Percentiles rank a stretch among this genome's conserved stretches.
Evolutionary conservation across 2,113 vertebrate genomes (phyloP).

Genomic region (Sylvilagus bachmani): DNA sequence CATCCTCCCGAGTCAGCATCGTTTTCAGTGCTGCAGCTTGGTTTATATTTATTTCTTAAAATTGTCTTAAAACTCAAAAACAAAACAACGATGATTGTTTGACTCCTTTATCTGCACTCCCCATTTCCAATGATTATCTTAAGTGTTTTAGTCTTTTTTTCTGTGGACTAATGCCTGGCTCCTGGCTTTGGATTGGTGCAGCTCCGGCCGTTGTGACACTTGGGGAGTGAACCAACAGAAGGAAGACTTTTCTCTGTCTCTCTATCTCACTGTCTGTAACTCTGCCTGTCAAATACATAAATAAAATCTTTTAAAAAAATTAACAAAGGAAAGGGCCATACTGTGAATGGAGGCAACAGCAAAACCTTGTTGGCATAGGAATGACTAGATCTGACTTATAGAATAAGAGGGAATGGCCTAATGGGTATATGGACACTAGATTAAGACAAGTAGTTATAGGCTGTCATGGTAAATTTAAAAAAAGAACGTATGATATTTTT

Average conservation of each 20-base stretch:
- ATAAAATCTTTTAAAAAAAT: not conserved
- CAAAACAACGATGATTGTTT: not conserved
- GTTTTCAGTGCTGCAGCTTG: not conserved
- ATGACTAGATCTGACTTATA: not conserved
- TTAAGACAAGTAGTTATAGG: not conserved
- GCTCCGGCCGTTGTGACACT: too few relatives aligned
- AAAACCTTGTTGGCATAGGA: slow-evolving; percentile 1
- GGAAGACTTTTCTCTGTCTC: too few relatives aligned
- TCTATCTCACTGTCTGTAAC: too few relatives aligned
- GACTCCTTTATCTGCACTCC: not conserved
- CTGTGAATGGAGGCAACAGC: not conserved
- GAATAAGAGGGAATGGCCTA: not conserved
- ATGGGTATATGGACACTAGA: not conserved
- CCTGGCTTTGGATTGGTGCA: too few relatives aligned
- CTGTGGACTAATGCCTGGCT: not conserved
- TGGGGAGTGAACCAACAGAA: too few relatives aligned
- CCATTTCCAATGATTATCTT: not conserved
- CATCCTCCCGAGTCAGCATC: not conserved
- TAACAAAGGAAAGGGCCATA: not conserved
- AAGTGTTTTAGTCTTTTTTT: not conserved
- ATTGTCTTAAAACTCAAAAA: not conserved
- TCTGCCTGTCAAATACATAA: not conserved
- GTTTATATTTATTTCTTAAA: not conserved
- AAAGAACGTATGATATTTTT: slow-evolving; percentile 10
- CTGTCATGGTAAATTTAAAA: not conserved